Base-by-base conservation (phyloP, 1,140 invertebrate genomes). In the Drosophila mojavensis region DNA sequence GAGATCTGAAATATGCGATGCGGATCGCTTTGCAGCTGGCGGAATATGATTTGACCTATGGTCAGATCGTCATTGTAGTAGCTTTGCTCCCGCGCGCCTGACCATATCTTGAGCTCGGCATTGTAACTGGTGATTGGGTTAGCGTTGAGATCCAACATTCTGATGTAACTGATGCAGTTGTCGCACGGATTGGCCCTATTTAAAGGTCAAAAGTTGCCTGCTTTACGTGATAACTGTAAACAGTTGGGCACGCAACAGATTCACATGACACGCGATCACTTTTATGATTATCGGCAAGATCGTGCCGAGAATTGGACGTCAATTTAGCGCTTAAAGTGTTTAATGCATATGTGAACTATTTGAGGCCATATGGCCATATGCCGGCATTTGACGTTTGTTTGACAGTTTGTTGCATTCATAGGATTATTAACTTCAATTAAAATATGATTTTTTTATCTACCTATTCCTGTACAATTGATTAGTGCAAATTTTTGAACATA, bases 1-100 rank as follows among this genome's bases (percentile, higher is more conserved):
- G 91, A 92, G 5, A 90, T 80, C 58, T 92, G 77, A 36, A 81
- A 88, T 41, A 90, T 73, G 30, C 79, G 74, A n/a, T 85, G 73
- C 2, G 84, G 66, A 5, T 89, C 72, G 20, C 48, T 66, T 26
- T 89, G 84, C 61, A 89, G 24, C 51, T 75, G 74, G 20, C 60
- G 69, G 50, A 81, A 84, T 33, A 89, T 80, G 5, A 89, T 81
- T 48, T 89, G 85, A 13, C 84, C 83, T 13, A 79, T 75, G 10
- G 83, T 88, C 5, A 86, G 68, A 1, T 82, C 83, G 24, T 86
- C 72, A 53, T 86, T 82, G 60, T 79, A 88, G 30, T 64, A 69
- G 20, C 76, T 88, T 48, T 77, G 79, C 48, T 64, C 68, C 2
- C 6, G 39, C 39, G 59, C 39, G 1, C 83, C 83, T 13, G 83